These are phyloP conservation scores for Morus bassanus DNA, from an alignment of 2,797 vertebrate genomes.

Conservation along the genomic window DNA sequence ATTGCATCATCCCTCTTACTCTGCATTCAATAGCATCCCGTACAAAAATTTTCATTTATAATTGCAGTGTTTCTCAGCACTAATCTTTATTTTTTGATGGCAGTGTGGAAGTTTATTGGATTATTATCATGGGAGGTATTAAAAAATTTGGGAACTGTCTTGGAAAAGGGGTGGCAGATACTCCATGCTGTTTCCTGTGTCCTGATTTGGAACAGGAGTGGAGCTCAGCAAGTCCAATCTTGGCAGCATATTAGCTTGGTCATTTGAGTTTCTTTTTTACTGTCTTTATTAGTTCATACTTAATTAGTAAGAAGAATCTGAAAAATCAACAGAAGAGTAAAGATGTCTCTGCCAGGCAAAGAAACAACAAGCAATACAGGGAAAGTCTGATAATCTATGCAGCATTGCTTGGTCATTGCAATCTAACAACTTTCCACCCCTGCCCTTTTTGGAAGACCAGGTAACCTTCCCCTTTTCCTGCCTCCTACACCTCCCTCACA, in stretches of 20 bases:
- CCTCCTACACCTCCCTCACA: rapidly evolving
- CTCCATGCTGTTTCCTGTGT: background rate
- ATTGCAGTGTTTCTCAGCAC: background rate
- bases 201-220: background rate
- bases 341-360: background rate
- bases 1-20: background rate
- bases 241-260: background rate
- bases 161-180: background rate
- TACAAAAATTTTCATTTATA: background rate
- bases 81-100: background rate
- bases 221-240: background rate
- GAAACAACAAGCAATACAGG: background rate
- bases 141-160: background rate
- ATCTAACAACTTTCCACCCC: background rate
- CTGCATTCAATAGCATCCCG: background rate
- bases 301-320: background rate
- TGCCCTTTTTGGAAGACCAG: background rate
- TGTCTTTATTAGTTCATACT: background rate
- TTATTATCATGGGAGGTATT: background rate
- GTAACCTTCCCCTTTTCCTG: background rate
- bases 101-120: background rate
- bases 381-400: background rate
- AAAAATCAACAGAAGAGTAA: background rate
- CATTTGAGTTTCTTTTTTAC: background rate
- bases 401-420: background rate